Conservation (phyloP, 2,888 invertebrate species). For the Noctua janthe region DNA sequence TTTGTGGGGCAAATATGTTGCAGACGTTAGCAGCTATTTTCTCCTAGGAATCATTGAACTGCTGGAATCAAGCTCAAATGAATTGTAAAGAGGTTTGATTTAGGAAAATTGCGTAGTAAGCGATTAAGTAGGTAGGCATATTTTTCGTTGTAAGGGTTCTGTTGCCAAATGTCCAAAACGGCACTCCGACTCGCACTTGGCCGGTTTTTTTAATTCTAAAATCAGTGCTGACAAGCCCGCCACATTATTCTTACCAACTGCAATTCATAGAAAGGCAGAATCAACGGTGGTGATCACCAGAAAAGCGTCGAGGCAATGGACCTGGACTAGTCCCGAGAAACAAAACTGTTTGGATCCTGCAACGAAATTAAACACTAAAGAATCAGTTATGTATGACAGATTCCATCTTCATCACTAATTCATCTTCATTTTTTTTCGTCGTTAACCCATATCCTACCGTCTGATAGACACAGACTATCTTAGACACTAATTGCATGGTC, state of each 20-base stretch:
- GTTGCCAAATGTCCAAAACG: too few relatives aligned
- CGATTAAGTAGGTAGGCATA: background rate
- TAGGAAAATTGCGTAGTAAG: background rate
- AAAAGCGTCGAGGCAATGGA: background rate
- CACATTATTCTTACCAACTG: background rate
- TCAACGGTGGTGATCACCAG: background rate
- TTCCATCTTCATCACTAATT: background rate
- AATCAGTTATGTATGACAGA: background rate
- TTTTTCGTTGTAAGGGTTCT: background rate
- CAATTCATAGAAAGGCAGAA: background rate
- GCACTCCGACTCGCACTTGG: too few relatives aligned
- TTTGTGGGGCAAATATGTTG: conserved; percentile 25
- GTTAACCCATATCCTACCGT: background rate
- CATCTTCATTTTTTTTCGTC: background rate
- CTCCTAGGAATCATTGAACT: background rate
- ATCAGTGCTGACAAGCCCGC: background rate
- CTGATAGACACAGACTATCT: too few relatives aligned
- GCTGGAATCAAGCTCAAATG: background rate
- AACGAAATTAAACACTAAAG: background rate
- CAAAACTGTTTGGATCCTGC: background rate
- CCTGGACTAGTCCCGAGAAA: background rate
- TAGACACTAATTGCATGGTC: too few relatives aligned
- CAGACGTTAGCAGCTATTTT: conserved; percentile 1
- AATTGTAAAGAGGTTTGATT: background rate
- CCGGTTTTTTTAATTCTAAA: background rate